Evolutionary conservation across 2,797 vertebrate genomes (phyloP).

Genomic region (Perodicticus potto): DNA sequence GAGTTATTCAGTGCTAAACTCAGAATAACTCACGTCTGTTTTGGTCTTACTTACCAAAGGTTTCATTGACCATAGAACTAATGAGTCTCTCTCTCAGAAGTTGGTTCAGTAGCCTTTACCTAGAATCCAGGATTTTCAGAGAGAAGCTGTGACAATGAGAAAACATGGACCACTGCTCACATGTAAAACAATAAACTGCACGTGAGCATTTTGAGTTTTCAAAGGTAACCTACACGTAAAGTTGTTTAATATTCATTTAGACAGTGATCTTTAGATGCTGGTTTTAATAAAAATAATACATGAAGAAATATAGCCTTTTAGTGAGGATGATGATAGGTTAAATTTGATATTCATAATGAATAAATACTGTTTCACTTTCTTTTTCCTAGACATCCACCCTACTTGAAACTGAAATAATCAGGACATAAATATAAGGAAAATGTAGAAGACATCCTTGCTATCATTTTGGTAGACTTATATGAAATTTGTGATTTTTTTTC

Average conservation of each 20-base stretch:
- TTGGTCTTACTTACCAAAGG: neutral
- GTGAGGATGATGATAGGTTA: neutral
- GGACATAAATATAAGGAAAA: constrained; percentile 26
- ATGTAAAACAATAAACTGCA: neutral
- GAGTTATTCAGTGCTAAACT: neutral
- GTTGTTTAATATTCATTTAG: neutral
- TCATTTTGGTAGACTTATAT: constrained; percentile 40
- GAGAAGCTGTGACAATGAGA: neutral
- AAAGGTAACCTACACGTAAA: neutral
- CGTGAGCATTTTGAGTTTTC: neutral
- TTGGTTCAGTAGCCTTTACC: neutral
- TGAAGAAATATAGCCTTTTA: neutral
- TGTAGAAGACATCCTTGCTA: neutral
- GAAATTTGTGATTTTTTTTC: constrained; percentile 37
- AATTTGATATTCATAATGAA: neutral
- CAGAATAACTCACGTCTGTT: neutral
- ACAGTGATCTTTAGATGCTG: neutral
- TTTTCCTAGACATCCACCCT: constrained; percentile 23
- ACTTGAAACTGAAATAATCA: constrained; percentile 24
- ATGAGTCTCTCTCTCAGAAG: neutral
- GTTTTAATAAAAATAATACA: neutral
- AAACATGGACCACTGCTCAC: neutral
- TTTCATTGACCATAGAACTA: neutral
- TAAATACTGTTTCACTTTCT: constrained; percentile 26
- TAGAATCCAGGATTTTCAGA: neutral